phyloP scores from a whole-genome alignment of 2,113 vertebrate genomes.

The Callocephalon fimbriatum region DNA sequence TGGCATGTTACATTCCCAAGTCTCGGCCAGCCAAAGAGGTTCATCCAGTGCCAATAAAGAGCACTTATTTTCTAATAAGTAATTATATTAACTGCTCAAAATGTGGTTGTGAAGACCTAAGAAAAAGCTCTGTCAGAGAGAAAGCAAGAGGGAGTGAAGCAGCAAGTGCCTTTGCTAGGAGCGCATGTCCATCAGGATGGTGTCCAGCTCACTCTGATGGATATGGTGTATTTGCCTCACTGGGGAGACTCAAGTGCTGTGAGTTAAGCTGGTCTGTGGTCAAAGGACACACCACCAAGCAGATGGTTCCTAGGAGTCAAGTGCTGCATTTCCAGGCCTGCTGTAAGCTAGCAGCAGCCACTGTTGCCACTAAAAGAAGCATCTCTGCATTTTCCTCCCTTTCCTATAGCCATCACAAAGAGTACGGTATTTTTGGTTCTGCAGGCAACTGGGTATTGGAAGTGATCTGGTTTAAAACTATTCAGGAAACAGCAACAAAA shows the following conservation, averaged over 20 bases:
- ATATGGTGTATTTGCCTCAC: rapidly evolving
- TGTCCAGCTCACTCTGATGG: rapidly evolving
- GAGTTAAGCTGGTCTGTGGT: background rate
- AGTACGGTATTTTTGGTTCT: background rate
- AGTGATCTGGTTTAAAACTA: background rate
- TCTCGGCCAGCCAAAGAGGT: conserved; percentile 19
- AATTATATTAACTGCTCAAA: conserved; percentile 52
- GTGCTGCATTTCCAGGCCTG: rapidly evolving
- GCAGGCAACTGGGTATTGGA: background rate
- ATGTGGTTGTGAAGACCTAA: background rate
- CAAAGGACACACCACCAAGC: background rate
- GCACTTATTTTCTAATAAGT: conserved; percentile 68
- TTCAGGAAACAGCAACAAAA: background rate
- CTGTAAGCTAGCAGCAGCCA: background rate
- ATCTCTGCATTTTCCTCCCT: background rate
- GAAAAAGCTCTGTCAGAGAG: background rate
- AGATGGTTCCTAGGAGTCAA: background rate
- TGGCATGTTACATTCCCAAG: conserved; percentile 45
- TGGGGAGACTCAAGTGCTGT: background rate
- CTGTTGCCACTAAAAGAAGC: background rate
- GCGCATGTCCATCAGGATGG: rapidly evolving
- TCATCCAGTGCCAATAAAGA: conserved; percentile 45
- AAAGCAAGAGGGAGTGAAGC: background rate
- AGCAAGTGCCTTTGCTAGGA: background rate
- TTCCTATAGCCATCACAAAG: background rate